Evolutionary conservation across 1,140 invertebrate genomes (phyloP).

Genomic region (Rhagoletis zephyria): DNA sequence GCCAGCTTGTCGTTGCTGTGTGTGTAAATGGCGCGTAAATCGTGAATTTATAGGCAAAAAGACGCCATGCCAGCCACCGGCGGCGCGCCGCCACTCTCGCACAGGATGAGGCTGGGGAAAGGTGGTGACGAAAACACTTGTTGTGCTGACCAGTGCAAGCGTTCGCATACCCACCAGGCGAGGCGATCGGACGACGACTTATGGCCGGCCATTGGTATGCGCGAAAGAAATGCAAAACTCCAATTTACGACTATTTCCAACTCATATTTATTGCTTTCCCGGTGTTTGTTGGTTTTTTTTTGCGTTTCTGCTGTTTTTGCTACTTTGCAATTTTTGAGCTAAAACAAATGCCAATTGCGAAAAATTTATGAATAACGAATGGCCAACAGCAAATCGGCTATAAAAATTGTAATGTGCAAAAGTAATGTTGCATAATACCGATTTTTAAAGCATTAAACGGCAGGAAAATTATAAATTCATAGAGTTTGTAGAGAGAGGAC

Average conservation of each 20-base stretch:
- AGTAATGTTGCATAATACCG: slow-evolving; percentile 24
- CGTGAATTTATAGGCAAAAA: slow-evolving; percentile 47
- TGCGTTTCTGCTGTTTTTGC: not conserved
- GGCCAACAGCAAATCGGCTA: not conserved
- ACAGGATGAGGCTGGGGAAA: not conserved
- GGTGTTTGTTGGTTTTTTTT: not conserved
- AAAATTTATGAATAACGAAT: slow-evolving; percentile 40
- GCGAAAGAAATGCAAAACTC: slow-evolving; percentile 9
- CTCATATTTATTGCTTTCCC: slow-evolving; percentile 22
- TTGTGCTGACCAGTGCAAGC: not conserved
- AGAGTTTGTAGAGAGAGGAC: too few relatives aligned
- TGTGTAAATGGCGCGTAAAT: slow-evolving; percentile 50
- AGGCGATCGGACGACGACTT: not conserved
- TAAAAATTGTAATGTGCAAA: slow-evolving; percentile 45
- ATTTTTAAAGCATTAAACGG: not conserved
- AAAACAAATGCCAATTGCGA: slow-evolving; percentile 36
- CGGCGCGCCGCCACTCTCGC: not conserved
- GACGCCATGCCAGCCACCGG: slow-evolving; percentile 9
- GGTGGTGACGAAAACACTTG: not conserved
- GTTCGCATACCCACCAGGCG: not conserved
- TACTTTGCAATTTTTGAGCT: not conserved
- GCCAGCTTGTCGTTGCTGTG: slow-evolving; percentile 3
- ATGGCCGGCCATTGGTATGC: slow-evolving; percentile 28
- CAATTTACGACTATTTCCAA: slow-evolving; percentile 28
- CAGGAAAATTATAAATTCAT: too few relatives aligned